These are phyloP conservation scores for Cerastoderma edule DNA, from an alignment of 2,888 invertebrate species.

Conservation along the genomic window DNA sequence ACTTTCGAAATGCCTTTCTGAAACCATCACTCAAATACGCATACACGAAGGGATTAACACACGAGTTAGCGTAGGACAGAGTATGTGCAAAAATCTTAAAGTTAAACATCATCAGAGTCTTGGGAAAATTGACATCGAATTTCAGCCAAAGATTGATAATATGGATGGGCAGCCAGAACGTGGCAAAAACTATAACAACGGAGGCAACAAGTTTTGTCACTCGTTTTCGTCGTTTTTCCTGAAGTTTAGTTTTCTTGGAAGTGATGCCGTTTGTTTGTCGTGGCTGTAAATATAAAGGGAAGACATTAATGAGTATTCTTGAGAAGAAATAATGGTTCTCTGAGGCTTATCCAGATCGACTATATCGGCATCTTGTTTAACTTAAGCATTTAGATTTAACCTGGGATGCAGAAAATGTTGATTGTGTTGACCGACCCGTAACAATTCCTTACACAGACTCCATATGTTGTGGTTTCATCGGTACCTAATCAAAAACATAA, in stretches of 20 bases:
- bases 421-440: too few relatives aligned
- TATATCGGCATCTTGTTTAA: too few relatives aligned
- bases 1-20: slow-evolving; percentile 76
- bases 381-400: too few relatives aligned
- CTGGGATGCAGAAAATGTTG: too few relatives aligned
- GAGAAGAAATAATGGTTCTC: too few relatives aligned
- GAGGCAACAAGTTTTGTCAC: slow-evolving; percentile 79
- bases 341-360: too few relatives aligned
- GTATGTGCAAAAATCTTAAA: slow-evolving; percentile 76
- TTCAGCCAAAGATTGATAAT: slow-evolving; percentile 72
- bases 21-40: slow-evolving; percentile 80
- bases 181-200: slow-evolving; percentile 78
- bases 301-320: too few relatives aligned
- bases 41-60: slow-evolving; percentile 81
- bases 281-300: too few relatives aligned
- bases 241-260: slow-evolving; percentile 55
- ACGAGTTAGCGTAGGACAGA: slow-evolving; percentile 79
- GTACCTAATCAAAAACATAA: too few relatives aligned
- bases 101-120: slow-evolving; percentile 60
- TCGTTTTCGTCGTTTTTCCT: slow-evolving; percentile 62
- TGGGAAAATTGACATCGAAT: slow-evolving; percentile 69
- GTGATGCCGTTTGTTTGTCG: slow-evolving; percentile 50
- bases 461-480: too few relatives aligned
- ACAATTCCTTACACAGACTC: too few relatives aligned
- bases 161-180: slow-evolving; percentile 80